phyloP scores from a whole-genome alignment of 2,888 invertebrate genomes.

The Microctonus brassicae region DNA sequence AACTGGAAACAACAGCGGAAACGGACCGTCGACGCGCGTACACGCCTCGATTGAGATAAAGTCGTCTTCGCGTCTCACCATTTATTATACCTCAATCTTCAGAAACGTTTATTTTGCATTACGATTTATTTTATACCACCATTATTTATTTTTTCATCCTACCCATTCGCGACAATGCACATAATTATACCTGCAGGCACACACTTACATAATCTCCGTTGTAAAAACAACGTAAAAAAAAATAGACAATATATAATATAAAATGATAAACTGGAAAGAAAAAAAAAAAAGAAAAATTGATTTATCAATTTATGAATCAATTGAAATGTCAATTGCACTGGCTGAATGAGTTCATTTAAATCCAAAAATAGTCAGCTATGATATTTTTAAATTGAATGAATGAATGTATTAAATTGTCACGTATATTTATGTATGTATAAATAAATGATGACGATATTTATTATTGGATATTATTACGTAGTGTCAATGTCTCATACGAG shows the following conservation, averaged over 20 bases:
- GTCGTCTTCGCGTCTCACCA: constrained; percentile 54
- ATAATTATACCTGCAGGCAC: too few relatives aligned
- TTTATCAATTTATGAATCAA: not conserved
- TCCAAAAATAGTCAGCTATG: not conserved
- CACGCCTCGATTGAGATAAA: constrained; percentile 65
- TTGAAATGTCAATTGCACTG: not conserved
- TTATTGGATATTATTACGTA: too few relatives aligned
- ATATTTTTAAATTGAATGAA: constrained; percentile 6
- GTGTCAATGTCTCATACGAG: too few relatives aligned
- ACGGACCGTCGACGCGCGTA: constrained; percentile 56
- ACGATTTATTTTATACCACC: not conserved
- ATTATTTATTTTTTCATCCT: not conserved
- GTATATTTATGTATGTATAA: constrained; percentile 18
- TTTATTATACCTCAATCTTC: not conserved
- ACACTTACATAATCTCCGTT: too few relatives aligned
- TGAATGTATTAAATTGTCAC: constrained; percentile 5
- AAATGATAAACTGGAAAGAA: too few relatives aligned
- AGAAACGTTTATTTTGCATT: constrained; percentile 8
- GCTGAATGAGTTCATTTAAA: not conserved
- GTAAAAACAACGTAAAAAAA: too few relatives aligned
- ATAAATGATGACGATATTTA: not conserved
- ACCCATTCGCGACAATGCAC: not conserved
- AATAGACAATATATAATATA: too few relatives aligned
- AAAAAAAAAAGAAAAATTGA: too few relatives aligned
- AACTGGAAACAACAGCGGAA: constrained; percentile 67